phyloP scores from a whole-genome alignment of 2,113 vertebrate species.

The Corvus hawaiiensis region DNA sequence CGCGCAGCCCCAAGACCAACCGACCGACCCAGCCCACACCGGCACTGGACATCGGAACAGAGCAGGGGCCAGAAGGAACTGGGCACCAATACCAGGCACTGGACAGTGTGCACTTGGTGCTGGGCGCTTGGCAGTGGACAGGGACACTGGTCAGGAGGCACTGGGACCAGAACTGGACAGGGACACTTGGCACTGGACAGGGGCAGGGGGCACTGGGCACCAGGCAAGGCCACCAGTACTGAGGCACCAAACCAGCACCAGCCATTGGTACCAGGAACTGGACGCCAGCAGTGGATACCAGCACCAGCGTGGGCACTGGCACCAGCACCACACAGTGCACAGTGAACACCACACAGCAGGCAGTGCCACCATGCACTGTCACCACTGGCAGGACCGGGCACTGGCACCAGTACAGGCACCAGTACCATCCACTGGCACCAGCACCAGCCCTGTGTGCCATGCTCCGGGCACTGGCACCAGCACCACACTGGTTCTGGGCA shows the following conservation, averaged over 20 bases:
- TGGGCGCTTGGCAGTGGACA: not conserved
- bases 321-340: not conserved
- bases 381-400: rapidly evolving
- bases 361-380: not conserved
- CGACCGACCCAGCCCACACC: not conserved
- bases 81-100: not conserved
- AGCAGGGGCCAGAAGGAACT: not conserved
- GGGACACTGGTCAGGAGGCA: not conserved
- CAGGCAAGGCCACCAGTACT: not conserved
- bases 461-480: not conserved
- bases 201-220: not conserved
- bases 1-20: not conserved
- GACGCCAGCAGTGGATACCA: not conserved
- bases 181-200: not conserved
- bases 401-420: not conserved
- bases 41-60: not conserved
- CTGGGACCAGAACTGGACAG: not conserved
- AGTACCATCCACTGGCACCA: not conserved
- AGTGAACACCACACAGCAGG: not conserved
- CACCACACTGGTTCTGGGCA: not conserved
- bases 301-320: not conserved
- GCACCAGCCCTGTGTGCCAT: not conserved
- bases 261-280: not conserved
- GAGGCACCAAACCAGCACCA: not conserved
- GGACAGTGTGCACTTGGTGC: not conserved